Conservation (phyloP, 1,140 invertebrate genomes). For the Schlechtendalia chinensis region DNA sequence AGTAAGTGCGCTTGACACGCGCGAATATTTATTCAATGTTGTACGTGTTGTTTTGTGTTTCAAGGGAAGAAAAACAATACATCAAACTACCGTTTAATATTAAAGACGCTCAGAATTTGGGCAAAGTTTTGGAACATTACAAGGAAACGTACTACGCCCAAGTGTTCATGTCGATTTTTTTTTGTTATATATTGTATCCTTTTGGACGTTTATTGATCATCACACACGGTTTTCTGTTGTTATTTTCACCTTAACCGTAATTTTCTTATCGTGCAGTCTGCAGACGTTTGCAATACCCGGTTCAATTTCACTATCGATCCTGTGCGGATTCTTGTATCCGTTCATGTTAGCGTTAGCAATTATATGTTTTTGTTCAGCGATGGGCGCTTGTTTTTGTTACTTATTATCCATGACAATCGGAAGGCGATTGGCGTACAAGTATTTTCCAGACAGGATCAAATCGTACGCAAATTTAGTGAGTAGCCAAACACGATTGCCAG, state of each 20-base stretch:
- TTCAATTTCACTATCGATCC: constrained; percentile 94
- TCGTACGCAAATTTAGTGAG: constrained; percentile 74
- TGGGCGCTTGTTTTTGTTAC: constrained; percentile 95
- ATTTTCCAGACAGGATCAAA: constrained; percentile 83
- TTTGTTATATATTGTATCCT: constrained; percentile 99
- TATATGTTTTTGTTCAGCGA: constrained; percentile 93
- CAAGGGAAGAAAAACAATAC: constrained; percentile 81
- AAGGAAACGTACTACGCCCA: constrained; percentile 92
- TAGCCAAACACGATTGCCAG: not conserved
- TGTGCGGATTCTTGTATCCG: constrained; percentile 96
- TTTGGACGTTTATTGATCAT: constrained; percentile 57
- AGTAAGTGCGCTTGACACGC: constrained; percentile 63
- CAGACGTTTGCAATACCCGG: constrained; percentile 99
- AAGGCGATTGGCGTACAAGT: constrained; percentile 77
- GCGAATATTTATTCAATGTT: constrained; percentile 1
- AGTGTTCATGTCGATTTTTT: constrained; percentile 84
- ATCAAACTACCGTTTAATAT: constrained; percentile 91
- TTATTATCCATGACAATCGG: constrained; percentile 87
- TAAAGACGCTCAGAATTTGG: constrained; percentile 94
- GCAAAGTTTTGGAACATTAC: constrained; percentile 85
- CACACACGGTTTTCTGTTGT: not conserved
- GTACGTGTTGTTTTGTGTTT: constrained; percentile 57
- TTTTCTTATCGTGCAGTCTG: constrained; percentile 67
- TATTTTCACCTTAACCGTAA: constrained; percentile 55
- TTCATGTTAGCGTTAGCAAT: constrained; percentile 85